Evolutionary conservation across 2,113 vertebrate species (phyloP), one percentile per base, ranked within the genome.

Genomic region (Pygoscelis antarcticus): DNA sequence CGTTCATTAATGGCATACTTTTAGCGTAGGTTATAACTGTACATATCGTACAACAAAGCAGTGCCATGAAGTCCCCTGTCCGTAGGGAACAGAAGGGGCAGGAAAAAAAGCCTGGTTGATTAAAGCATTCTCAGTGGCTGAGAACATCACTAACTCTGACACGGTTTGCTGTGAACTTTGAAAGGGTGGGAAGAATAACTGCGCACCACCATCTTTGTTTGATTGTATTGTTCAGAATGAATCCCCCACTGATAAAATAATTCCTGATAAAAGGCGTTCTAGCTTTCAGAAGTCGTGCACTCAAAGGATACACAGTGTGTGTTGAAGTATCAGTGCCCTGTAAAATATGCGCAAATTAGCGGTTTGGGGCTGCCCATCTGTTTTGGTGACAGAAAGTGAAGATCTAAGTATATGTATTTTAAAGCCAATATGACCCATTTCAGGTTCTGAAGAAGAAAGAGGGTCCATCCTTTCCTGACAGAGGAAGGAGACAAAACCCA

Each of bases 81-180:
- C 5, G 4, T 13, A 71, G 80, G 76, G 83, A 81, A 62, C 15
- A 83, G 58, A 69, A 77, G 20, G 25, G 85, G 14, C 32, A 76
- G 60, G 13, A n/a, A 57, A 54, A 78, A 40, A 55, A 26, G 42
- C n/a, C 42, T 51, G 40, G 52, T 64, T 92, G 83, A 93, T 89
- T 44, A 94, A 97, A 95, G 83, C 80, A 68, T 94, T 95, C 72
- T 71, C 74, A 58, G 84, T 0, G 1, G n/a, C 95, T 94, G 87
- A 93, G 91, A 83, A 44, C 70, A 69, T 62, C 52, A 44, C 23
- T 47, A 32, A 69, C 60, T 42, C 46, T 18, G 65, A 49, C 40
- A 10, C 0, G 0, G 55, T 89, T 83, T 81, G 27, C 57, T 89
- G 74, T 72, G 78, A 87, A 54, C 90, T 94, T 46, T 19, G 57